Evolutionary conservation across 2,888 invertebrate genomes (phyloP), one percentile per base, ranked within the genome.

Genomic region (Leucania comma): DNA sequence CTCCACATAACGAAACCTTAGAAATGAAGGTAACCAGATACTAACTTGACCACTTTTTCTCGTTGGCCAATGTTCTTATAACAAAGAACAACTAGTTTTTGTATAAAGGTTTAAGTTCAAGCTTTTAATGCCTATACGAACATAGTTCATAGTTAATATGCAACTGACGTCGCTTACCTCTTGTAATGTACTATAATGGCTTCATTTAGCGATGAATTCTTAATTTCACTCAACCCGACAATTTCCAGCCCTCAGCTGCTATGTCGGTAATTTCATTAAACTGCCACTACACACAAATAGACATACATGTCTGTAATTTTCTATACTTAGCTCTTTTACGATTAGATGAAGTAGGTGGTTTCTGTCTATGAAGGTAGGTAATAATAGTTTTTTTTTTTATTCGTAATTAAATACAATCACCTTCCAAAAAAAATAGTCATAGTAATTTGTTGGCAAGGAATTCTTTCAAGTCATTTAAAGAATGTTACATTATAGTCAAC

Each of bases 151-250:
- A 35, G 17, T 70, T 64, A 46, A 46, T 66, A 58, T 35, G 65
- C 57, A 17, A 22, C 65, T n/a, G 35, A 35, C 50, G 38, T 35
- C 61, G 60, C 48, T 64, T 32, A 10, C 24, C 38, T 24, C 12
- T 24, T 48, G 51, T 75, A 78, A 71, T 75, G 50, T 57, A 22
- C 17, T n/a, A 20, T 78, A 75, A 79, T 79, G 51, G 38, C 71
- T 78, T 72, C 61, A 79, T 79, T 65, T n/a, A 26, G 62, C 48
- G 35, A 62, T 78, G 59, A 69, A 70, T 78, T 60, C 35, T 63
- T 63, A 56, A 78, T 59, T 46, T 26, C 14, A 10, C 24, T 24
- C 17, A 46, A 35, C 53, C 14, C 22, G 26, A 61, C 51, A 67
- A 78, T 71, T 78, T 78, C 3, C 53, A 14, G n/a, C 61, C 66